A percentile compares a stretch with the other conserved stretches of the same genome.
Evolutionary conservation across 2,888 invertebrate genomes (phyloP).

Genomic region (Drosophila phalerata): DNA sequence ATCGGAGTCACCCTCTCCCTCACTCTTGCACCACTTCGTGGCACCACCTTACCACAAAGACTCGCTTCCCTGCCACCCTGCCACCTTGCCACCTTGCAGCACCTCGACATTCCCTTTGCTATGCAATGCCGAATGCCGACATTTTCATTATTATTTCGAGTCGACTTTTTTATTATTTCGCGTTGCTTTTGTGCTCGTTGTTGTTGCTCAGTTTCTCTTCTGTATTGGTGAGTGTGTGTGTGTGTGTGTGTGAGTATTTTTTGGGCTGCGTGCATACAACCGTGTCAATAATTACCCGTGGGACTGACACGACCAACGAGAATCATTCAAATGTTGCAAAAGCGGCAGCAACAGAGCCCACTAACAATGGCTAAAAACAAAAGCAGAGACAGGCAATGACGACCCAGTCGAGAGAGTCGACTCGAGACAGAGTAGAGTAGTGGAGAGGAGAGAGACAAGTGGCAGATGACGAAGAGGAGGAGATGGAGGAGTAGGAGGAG

Average conservation of each 20-base stretch:
- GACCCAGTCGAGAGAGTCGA: constrained; percentile 57
- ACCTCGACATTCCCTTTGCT: not conserved
- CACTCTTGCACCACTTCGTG: constrained; percentile 11
- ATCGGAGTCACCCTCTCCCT: constrained; percentile 46
- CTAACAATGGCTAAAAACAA: constrained; percentile 80
- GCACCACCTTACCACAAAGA: constrained; percentile 36
- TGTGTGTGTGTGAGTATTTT: constrained; percentile 55
- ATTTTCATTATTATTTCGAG: constrained; percentile 81
- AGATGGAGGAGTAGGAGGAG: constrained; percentile 11
- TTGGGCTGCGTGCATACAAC: constrained; percentile 84
- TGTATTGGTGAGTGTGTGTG: constrained; percentile 7
- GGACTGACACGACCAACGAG: constrained; percentile 83
- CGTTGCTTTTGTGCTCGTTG: constrained; percentile 63
- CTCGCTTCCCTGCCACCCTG: constrained; percentile 9
- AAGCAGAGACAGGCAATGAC: constrained; percentile 65
- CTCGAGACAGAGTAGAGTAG: constrained; percentile 24
- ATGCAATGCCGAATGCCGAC: constrained; percentile 55
- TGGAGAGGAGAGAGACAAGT: constrained; percentile 21
- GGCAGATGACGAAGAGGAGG: constrained; percentile 6
- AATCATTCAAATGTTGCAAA: constrained; percentile 83
- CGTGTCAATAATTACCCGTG: constrained; percentile 84
- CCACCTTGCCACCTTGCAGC: not conserved
- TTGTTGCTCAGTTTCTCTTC: constrained; percentile 44
- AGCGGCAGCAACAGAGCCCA: constrained; percentile 65
- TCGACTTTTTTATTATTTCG: constrained; percentile 73